Conservation (phyloP, 2,797 vertebrate species). For the Urosaurus nigricauda region DNA sequence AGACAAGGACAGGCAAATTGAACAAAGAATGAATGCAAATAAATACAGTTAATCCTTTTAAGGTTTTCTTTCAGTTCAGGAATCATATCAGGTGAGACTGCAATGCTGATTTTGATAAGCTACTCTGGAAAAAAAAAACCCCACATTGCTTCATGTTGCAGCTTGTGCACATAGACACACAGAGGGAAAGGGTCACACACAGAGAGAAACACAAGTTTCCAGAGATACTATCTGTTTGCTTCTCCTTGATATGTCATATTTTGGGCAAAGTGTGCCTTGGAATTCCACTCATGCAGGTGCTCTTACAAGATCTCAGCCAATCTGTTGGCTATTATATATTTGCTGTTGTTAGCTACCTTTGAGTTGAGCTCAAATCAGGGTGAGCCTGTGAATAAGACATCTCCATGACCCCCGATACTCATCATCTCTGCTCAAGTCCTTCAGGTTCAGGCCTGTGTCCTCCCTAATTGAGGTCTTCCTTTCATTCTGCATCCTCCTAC, state of each 20-base stretch:
- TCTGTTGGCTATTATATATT: constrained; percentile 42
- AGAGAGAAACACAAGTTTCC: neutral
- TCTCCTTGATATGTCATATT: rapidly evolving
- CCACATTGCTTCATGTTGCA: neutral
- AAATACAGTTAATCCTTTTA: neutral
- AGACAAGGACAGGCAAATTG: neutral
- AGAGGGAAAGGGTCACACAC: neutral
- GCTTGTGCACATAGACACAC: rapidly evolving
- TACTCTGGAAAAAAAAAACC: too few species aligned
- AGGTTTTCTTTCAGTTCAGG: neutral
- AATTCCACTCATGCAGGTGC: constrained; percentile 70
- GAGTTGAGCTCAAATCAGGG: too few species aligned
- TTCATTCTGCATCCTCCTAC: too few species aligned
- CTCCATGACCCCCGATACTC: too few species aligned
- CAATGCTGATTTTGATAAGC: neutral
- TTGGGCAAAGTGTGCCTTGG: rapidly evolving
- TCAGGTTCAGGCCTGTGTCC: too few species aligned
- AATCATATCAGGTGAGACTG: neutral
- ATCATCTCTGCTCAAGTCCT: too few species aligned
- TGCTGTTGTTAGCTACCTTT: too few species aligned
- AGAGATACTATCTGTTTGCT: rapidly evolving
- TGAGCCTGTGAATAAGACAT: too few species aligned
- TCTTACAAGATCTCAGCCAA: constrained; percentile 55
- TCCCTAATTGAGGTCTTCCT: too few species aligned
- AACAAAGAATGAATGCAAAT: neutral